Evolutionary conservation across 2,888 invertebrate species (phyloP), one percentile per base, ranked within the genome.

Genomic region (Acrobasis suavella): DNA sequence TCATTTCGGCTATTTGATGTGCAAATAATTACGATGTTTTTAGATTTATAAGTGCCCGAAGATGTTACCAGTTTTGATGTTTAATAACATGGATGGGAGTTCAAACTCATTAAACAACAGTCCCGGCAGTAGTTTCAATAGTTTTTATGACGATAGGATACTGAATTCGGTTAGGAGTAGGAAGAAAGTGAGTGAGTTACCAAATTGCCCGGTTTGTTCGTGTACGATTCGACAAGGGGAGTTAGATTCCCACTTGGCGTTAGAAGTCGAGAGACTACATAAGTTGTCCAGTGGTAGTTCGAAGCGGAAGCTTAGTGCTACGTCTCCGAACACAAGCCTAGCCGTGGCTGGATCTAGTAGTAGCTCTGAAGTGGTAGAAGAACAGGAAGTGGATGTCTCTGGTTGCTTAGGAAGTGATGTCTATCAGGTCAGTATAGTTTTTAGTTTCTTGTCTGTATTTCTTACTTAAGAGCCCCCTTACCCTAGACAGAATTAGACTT

Each of bases 201-300:
- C 94, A n/a, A 96, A 94, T 82, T 98, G 98, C 83, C 98, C 98
- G 0, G 96, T 97, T 1, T 98, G 98, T 83, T 96, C 97, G 67
- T 95, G 96, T 66, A 97, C 97, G 2, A 93, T 98, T 52, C 92
- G 97, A 58, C 94, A 95, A 1, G 95, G 95, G 1, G 98, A 98
- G 83, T 91, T 98, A n/a, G 96, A 97, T 72, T 92, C 95, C 37
- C 98, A 98, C 87, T 94, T 97, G 69, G 89, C 94, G 58, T 93
- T 96, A 66, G 98, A 98, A 89, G 92, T 98, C 68, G 91, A 91
- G 10, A 80, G 86, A 60, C 68, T 91, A 39, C 85, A 87, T 46
- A 91, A 91, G 64, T 64, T 91, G 10, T 86, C 91, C 0, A 71
- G 70, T 65, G 79, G 77, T 62, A 79, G 82, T 58, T 77, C 82